Evolutionary conservation across 2,797 vertebrate genomes (phyloP).

Genomic region (Xiphophorus birchmanni): DNA sequence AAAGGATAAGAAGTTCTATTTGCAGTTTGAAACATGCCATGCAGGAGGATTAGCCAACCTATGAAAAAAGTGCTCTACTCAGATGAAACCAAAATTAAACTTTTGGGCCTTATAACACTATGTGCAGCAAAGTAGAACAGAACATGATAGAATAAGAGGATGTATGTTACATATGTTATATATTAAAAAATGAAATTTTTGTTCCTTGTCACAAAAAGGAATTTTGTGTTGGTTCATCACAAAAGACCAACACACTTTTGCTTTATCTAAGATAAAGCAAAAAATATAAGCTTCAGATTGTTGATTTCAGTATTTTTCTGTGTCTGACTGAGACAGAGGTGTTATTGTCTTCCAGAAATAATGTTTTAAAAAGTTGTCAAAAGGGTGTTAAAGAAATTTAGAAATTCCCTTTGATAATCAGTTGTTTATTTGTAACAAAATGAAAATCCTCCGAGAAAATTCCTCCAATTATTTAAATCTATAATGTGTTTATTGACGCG

Average conservation of each 20-base stretch:
- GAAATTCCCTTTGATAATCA: conserved; percentile 76
- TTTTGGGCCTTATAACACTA: background rate
- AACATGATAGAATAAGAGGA: no score
- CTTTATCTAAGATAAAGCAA: no score
- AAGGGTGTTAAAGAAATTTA: conserved; percentile 55
- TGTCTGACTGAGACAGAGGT: background rate
- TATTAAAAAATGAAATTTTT: background rate
- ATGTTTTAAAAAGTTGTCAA: background rate
- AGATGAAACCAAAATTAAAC: background rate
- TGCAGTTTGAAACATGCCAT: background rate
- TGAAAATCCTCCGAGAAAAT: conserved; percentile 72
- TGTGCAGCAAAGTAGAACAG: background rate
- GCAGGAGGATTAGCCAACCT: background rate
- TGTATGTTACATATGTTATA: no score
- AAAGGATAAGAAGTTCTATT: background rate
- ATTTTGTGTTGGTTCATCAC: background rate
- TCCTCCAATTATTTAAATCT: conserved; percentile 80
- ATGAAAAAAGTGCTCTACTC: background rate
- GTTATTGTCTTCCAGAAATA: background rate
- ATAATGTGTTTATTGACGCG: conserved; percentile 76
- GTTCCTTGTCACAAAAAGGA: background rate
- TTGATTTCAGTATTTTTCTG: background rate
- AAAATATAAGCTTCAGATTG: background rate
- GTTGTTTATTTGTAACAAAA: conserved; percentile 75
- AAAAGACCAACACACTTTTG: background rate